phyloP scores from a whole-genome alignment of 1,140 invertebrate genomes.

The Xylocopa sonorina region DNA sequence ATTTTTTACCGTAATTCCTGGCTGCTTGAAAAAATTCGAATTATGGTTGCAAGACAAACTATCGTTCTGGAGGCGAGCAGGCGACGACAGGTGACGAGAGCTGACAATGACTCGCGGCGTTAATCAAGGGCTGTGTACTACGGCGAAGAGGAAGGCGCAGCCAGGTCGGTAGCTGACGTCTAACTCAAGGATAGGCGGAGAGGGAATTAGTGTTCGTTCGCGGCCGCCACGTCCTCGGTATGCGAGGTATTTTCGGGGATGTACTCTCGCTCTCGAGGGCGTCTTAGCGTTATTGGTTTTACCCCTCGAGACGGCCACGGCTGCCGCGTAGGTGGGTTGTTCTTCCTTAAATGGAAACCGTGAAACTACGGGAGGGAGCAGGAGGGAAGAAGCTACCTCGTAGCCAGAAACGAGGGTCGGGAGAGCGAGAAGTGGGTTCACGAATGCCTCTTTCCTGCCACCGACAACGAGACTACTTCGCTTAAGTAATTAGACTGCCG shows the following conservation, averaged over 20 bases:
- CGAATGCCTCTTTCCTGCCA: slow-evolving; percentile 57
- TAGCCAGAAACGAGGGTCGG: slow-evolving; percentile 35
- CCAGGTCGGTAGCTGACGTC: slow-evolving; percentile 70
- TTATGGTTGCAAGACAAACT: not conserved
- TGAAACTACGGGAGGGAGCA: slow-evolving; percentile 35
- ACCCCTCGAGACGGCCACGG: slow-evolving; percentile 57
- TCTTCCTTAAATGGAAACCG: slow-evolving; percentile 55
- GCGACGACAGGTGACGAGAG: slow-evolving; percentile 7
- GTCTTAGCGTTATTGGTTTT: slow-evolving; percentile 80
- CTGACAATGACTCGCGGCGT: slow-evolving; percentile 37
- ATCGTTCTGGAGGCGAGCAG: not conserved
- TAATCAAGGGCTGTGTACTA: slow-evolving; percentile 41
- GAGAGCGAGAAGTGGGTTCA: slow-evolving; percentile 49
- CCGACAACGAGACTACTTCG: slow-evolving; percentile 72
- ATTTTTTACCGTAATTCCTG: not conserved
- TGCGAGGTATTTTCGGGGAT: slow-evolving; percentile 70
- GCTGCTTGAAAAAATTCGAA: not conserved
- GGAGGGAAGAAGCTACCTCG: slow-evolving; percentile 17
- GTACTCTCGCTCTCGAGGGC: slow-evolving; percentile 56
- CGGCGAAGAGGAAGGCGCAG: slow-evolving; percentile 22
- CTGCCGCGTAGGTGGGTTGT: not conserved
- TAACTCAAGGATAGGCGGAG: slow-evolving; percentile 72
- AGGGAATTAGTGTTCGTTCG: slow-evolving; percentile 78
- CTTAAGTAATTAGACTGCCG: slow-evolving; percentile 80
- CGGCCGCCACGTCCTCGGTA: slow-evolving; percentile 71